phyloP scores from a whole-genome alignment of 92 coral and sea anemone genomes.

The Bergia puertoricense region DNA sequence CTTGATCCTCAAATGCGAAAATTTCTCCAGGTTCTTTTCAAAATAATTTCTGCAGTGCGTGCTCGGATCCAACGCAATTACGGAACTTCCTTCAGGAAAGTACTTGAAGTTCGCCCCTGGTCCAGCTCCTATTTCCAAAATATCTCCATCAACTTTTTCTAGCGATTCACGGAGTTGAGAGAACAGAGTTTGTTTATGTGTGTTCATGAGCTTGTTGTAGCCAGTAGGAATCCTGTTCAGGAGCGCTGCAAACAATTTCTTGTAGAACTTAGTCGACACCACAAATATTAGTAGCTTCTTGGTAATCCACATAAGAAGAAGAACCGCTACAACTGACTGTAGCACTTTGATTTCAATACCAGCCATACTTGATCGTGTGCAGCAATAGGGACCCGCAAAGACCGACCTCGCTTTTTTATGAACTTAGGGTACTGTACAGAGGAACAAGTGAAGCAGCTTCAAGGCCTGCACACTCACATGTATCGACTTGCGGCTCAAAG shows the following conservation, averaged over 20 bases:
- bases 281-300: neutral
- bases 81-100: constrained; percentile 77
- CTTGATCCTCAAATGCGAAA: constrained; percentile 60
- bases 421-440: too few species aligned
- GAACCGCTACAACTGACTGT: neutral
- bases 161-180: constrained; percentile 51
- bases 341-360: too few species aligned
- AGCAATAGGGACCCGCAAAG: too few species aligned
- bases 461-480: too few species aligned
- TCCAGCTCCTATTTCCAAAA: constrained; percentile 92
- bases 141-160: constrained; percentile 65
- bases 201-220: constrained; percentile 69
- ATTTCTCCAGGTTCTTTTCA: constrained; percentile 52
- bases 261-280: constrained; percentile 48
- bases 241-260: constrained; percentile 70
- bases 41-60: constrained; percentile 69
- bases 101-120: constrained; percentile 95
- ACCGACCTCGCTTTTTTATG: too few species aligned
- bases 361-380: too few species aligned
- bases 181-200: constrained; percentile 73
- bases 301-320: neutral
- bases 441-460: too few species aligned
- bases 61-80: constrained; percentile 87
- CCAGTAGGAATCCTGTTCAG: constrained; percentile 51
- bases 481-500: too few species aligned